Conservation (phyloP, 2,113 vertebrate genomes). For the zebrafish (Danio rerio) region GRCz12tu NC_133177.1:38923001-38923500, state of each 20-base stretch:
- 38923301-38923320: neutral
- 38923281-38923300: neutral
- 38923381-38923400: neutral
- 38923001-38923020: constrained; percentile 93
- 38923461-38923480: neutral
- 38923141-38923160: neutral
- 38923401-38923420: neutral
- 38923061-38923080: constrained; percentile 98
- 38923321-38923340: neutral
- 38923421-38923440: neutral
- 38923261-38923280: neutral
- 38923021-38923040: constrained; percentile 97
- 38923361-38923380: neutral
- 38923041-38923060: constrained; percentile 98
- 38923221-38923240: neutral
- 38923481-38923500: too few relatives aligned
- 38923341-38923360: neutral
- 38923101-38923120: constrained; percentile 92
- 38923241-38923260: neutral
- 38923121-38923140: neutral
- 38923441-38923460: too few relatives aligned
- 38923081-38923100: constrained; percentile 97
- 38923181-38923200: neutral
- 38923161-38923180: neutral
- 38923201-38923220: neutral